Conservation (phyloP, 1,140 invertebrate genomes). For the Cepaea nemoralis region DNA sequence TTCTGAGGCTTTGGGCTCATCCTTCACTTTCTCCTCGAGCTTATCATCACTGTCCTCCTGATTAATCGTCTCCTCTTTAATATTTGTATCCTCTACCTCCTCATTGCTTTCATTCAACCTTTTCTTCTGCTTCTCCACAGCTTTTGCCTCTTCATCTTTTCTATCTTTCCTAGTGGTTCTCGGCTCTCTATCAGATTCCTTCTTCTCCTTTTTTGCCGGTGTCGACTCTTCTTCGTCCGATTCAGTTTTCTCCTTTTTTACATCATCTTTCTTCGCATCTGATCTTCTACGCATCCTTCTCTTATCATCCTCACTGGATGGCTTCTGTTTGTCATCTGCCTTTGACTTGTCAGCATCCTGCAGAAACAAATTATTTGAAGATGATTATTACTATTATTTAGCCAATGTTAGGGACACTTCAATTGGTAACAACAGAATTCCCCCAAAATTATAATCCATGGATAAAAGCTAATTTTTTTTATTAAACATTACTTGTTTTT, state of each 20-base stretch:
- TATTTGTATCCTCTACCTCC: slow-evolving; percentile 22
- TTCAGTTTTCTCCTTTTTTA: slow-evolving; percentile 9
- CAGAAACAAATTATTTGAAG: no score
- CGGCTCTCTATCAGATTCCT: slow-evolving; percentile 22
- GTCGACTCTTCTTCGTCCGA: neutral
- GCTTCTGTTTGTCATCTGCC: neutral
- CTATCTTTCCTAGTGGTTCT: neutral
- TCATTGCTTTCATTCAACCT: neutral
- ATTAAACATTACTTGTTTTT: no score
- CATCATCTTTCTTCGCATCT: slow-evolving; percentile 4
- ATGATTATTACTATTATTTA: no score
- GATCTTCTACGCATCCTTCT: slow-evolving; percentile 18
- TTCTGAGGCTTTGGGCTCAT: slow-evolving; percentile 12
- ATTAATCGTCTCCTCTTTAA: slow-evolving; percentile 26
- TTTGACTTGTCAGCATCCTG: neutral
- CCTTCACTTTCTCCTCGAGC: slow-evolving; percentile 16
- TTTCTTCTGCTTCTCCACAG: slow-evolving; percentile 28
- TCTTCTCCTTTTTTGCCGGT: slow-evolving; percentile 8
- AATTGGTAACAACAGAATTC: no score
- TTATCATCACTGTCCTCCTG: slow-evolving; percentile 6
- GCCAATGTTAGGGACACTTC: no score
- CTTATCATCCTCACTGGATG: slow-evolving; percentile 12
- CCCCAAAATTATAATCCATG: no score
- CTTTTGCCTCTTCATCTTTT: neutral
- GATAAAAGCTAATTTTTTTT: no score